These are phyloP conservation scores for Anas bernieri DNA, from an alignment of 2,797 vertebrate genomes.

Conservation along the genomic window DNA sequence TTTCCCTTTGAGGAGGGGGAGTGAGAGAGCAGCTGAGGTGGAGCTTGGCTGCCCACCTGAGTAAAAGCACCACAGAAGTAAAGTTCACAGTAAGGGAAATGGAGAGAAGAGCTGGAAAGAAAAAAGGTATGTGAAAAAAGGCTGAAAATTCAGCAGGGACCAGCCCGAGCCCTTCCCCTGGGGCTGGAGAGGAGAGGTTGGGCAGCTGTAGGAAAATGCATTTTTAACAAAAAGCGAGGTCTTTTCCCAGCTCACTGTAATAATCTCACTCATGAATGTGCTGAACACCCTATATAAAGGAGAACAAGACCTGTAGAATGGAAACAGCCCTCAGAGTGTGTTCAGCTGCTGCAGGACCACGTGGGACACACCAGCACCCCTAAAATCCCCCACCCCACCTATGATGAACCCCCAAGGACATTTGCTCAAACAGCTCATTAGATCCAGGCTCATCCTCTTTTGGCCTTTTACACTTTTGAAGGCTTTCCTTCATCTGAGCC, in stretches of 20 bases:
- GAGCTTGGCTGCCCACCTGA: too few relatives aligned
- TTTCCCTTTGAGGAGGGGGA: too few relatives aligned
- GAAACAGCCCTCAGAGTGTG: background rate
- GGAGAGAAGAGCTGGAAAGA: background rate
- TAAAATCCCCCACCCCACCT: background rate
- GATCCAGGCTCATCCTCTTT: background rate
- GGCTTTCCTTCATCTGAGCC: background rate
- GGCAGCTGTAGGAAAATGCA: background rate
- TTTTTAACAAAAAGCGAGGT: background rate
- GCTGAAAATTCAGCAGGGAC: background rate
- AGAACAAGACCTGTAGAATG: rapidly evolving
- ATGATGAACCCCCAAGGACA: background rate
- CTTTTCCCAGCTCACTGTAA: background rate
- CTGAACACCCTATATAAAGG: too few relatives aligned
- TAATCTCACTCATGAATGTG: too few relatives aligned
- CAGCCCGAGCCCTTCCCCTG: rapidly evolving
- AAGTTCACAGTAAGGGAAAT: background rate
- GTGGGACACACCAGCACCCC: background rate
- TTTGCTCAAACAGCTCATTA: background rate
- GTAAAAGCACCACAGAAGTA: too few relatives aligned
- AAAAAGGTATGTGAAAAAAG: background rate
- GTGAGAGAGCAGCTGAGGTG: too few relatives aligned
- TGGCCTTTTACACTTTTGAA: background rate
- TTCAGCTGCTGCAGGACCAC: background rate
- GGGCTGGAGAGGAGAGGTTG: background rate